Evolutionary conservation across 1,140 invertebrate species (phyloP), one percentile per base, ranked within the genome.

Genomic region (Panulirus ornatus): DNA sequence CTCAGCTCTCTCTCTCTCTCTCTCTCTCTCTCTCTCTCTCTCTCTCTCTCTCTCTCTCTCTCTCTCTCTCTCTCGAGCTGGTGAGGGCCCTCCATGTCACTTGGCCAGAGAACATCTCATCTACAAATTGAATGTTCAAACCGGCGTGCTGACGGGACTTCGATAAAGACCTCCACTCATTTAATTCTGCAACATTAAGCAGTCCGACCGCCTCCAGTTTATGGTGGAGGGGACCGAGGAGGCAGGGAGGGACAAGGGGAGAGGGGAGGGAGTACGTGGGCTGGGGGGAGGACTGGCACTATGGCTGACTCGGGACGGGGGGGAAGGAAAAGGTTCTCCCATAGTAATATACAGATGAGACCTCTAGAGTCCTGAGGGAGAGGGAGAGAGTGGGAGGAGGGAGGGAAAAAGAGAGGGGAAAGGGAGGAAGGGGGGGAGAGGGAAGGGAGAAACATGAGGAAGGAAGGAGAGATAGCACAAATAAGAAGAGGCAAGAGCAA

Each of bases 181-280:
- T 82, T 82, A 58, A 63, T 83, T 83, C 58, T 83, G 51, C 58
- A 63, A 83, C 51, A 83, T 83, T 63, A 83, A 58, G 79, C 79
- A 63, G 34, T 63, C 27, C 54, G 3, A 58, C 11, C 54, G 22
- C 54, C 22, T 19, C 44, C 44, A 47, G 0, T 47, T 47, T 11
- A 47, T 11, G 16, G 44, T 11, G 44, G 16, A 47, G 44, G 0
- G 44, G 44, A 1, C 16, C 27, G 30, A 38, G 19, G 30, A 38
- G 16, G 30, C 22, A 3, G 70, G 6, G 8, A n/a, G 34, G 16
- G 44, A 16, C 8, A 47, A 16, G 44, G 44, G 16, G 44, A 8
- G 16, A 47, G 44, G 44, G 8, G 44, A 1, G 16, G 44, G 44
- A 47, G 44, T 47, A 8, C 1, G 44, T 47, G 16, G 44, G 44